Conservation (phyloP, 2,888 invertebrate genomes). For the Hypomecis punctinalis region DNA sequence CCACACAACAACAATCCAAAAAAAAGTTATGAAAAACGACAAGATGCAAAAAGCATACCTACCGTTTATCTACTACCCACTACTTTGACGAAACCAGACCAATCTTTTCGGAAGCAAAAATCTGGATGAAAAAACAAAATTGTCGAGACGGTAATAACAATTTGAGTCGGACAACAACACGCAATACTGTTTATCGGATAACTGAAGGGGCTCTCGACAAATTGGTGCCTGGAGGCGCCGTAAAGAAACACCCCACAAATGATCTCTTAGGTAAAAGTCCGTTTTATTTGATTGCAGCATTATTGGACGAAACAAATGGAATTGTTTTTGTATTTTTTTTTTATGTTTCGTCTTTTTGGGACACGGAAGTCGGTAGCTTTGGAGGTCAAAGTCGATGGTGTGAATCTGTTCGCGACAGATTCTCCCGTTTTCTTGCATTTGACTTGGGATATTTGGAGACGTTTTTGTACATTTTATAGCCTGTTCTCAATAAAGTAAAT, state of each 20-base stretch:
- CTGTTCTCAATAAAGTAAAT: too few species aligned
- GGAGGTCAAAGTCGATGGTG: background rate
- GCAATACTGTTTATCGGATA: constrained; percentile 48
- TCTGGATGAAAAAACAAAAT: constrained; percentile 40
- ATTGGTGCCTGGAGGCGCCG: constrained; percentile 39
- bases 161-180: constrained; percentile 43
- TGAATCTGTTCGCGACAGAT: background rate
- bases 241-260: constrained; percentile 33
- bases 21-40: constrained; percentile 1
- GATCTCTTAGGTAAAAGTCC: constrained; percentile 30
- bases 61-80: constrained; percentile 2
- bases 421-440: background rate
- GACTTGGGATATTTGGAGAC: background rate
- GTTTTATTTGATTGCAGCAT: constrained; percentile 32
- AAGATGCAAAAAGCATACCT: constrained; percentile 8
- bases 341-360: background rate
- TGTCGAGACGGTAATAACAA: constrained; percentile 42
- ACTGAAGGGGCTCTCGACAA: constrained; percentile 41
- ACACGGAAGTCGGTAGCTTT: background rate
- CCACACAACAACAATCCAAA: background rate
- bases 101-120: constrained; percentile 22
- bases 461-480: too few species aligned
- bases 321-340: constrained; percentile 6
- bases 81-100: constrained; percentile 16
- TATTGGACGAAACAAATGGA: constrained; percentile 20